Evolutionary conservation across 2,113 vertebrate genomes (phyloP).

Genomic region (Xiphophorus maculatus): DNA sequence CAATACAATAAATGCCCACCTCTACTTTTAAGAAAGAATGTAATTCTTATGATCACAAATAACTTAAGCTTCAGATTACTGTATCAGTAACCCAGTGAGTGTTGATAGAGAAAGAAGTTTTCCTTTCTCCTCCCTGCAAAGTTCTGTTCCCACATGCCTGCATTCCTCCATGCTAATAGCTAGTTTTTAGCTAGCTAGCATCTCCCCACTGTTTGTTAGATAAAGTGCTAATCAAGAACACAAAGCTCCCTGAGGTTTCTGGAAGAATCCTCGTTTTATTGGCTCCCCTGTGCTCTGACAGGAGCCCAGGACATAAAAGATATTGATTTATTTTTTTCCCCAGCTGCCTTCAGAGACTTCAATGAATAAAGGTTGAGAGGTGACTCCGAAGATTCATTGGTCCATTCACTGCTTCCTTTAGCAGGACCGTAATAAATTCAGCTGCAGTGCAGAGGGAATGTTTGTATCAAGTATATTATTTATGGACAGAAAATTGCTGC

Average conservation of each 20-base stretch:
- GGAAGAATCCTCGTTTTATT: conserved; percentile 20
- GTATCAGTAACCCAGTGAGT: background rate
- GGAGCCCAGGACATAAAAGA: background rate
- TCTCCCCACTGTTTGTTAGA: conserved; percentile 1
- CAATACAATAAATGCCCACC: too few species aligned
- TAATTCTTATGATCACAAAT: background rate
- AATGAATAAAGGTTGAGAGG: conserved; percentile 59
- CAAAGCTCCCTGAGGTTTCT: conserved; percentile 3
- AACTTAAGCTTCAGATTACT: too few species aligned
- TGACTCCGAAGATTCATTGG: conserved; percentile 63
- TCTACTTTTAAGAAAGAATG: background rate
- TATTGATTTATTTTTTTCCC: conserved; percentile 1
- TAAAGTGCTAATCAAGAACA: background rate
- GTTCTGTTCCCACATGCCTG: too few species aligned
- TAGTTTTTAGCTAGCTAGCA: background rate
- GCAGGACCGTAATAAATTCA: conserved; percentile 68
- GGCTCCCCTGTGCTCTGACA: background rate
- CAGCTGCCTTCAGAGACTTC: conserved; percentile 44
- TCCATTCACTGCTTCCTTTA: conserved; percentile 58
- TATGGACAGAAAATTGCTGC: conserved; percentile 70
- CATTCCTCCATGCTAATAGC: too few species aligned
- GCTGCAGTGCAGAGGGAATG: conserved; percentile 67
- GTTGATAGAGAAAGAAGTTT: too few species aligned
- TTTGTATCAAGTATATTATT: conserved; percentile 73
- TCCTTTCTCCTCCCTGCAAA: too few species aligned